Percentiles rank a stretch among this genome's conserved stretches.
These are phyloP conservation scores for Agapornis roseicollis DNA, from an alignment of 2,113 vertebrate genomes.

Conservation along the genomic window DNA sequence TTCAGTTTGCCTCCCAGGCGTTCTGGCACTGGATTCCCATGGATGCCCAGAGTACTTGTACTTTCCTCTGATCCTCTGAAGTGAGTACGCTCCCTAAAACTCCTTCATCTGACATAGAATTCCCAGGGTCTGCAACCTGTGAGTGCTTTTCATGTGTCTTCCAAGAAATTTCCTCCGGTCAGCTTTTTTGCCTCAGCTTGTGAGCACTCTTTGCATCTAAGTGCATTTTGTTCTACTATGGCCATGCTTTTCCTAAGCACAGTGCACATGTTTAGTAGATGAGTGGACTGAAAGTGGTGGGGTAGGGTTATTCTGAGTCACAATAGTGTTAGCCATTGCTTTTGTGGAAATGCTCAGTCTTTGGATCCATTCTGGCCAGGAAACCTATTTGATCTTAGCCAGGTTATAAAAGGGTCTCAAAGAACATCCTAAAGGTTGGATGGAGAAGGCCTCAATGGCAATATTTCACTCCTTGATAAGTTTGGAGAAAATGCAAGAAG, in stretches of 20 bases:
- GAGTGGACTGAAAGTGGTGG: neutral
- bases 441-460: neutral
- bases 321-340: neutral
- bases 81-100: neutral
- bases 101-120: neutral
- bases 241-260: neutral
- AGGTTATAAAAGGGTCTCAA: neutral
- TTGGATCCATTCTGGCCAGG: neutral
- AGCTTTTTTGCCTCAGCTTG: neutral
- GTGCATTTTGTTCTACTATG: neutral
- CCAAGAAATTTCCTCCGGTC: neutral
- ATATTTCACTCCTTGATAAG: neutral
- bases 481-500: neutral
- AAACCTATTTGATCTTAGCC: neutral
- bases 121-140: rapidly evolving
- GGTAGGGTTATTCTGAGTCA: neutral
- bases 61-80: neutral
- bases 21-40: neutral
- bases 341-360: neutral
- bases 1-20: neutral
- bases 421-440: neutral
- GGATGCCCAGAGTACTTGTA: neutral
- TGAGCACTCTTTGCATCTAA: neutral
- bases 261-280: neutral
- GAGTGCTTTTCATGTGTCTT: neutral